Evolutionary conservation across 2,797 vertebrate genomes (phyloP).

Genomic region (Amazona ochrocephala): DNA sequence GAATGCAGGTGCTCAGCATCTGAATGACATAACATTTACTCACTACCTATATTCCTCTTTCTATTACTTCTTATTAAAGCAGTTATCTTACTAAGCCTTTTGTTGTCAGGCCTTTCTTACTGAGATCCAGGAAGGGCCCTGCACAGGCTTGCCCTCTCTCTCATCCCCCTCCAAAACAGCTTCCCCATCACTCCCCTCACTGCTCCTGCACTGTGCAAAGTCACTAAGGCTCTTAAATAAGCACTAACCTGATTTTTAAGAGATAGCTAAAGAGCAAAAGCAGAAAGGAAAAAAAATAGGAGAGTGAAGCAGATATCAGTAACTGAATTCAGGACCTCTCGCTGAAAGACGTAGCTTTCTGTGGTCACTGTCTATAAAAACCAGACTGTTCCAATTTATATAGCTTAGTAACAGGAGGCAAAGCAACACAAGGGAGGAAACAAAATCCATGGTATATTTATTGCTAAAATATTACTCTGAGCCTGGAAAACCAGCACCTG

Average conservation of each 20-base stretch:
- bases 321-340: background rate
- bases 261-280: background rate
- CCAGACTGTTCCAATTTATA: background rate
- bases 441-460: background rate
- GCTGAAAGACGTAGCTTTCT: background rate
- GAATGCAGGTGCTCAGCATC: accelerated
- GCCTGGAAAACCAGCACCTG: background rate
- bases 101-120: background rate
- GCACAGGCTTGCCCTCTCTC: background rate
- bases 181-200: background rate
- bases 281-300: background rate
- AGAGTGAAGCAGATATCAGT: background rate
- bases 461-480: background rate
- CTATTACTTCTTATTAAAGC: background rate
- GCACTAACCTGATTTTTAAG: background rate
- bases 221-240: background rate
- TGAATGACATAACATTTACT: background rate
- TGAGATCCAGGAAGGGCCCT: background rate
- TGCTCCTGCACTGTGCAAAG: background rate
- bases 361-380: background rate
- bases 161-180: background rate
- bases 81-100: background rate
- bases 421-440: background rate
- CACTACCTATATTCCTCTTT: background rate
- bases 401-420: background rate